These are phyloP conservation scores for Squalus acanthias DNA, from an alignment of 2,797 vertebrate species.

Conservation along the genomic window DNA sequence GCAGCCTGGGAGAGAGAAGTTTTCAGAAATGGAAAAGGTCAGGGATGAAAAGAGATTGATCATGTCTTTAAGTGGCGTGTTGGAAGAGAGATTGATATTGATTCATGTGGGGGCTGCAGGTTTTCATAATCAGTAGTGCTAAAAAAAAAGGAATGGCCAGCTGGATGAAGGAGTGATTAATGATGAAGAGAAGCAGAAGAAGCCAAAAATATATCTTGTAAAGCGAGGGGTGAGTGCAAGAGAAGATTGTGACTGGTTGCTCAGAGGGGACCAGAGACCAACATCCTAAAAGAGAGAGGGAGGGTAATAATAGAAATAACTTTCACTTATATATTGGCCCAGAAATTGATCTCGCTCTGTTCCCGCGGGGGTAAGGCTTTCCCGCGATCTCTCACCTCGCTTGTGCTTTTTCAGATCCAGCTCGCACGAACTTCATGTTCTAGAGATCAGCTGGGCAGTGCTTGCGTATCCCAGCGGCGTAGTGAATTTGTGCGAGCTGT, in stretches of 20 bases:
- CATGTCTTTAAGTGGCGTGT: background rate
- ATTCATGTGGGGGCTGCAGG: background rate
- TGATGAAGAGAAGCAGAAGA: background rate
- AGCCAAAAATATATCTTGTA: background rate
- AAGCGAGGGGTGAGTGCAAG: background rate
- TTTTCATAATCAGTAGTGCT: background rate
- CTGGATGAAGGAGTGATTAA: background rate
- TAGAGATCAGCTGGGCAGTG: too few relatives aligned
- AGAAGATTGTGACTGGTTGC: background rate
- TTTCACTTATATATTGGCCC: background rate
- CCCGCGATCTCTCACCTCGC: too few relatives aligned
- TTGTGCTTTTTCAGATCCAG: too few relatives aligned
- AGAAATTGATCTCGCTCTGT: too few relatives aligned
- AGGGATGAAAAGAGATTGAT: background rate
- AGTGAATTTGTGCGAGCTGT: too few relatives aligned
- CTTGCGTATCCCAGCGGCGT: too few relatives aligned
- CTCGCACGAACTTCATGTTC: too few relatives aligned
- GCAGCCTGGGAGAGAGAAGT: background rate
- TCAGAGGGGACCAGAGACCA: background rate
- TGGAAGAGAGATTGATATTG: background rate
- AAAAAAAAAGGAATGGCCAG: background rate
- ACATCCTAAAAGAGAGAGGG: background rate
- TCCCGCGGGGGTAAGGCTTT: too few relatives aligned
- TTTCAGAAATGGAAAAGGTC: background rate
- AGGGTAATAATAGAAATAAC: background rate